phyloP scores from a whole-genome alignment of 2,888 invertebrate species.

The Siphonodentalium dalli region DNA sequence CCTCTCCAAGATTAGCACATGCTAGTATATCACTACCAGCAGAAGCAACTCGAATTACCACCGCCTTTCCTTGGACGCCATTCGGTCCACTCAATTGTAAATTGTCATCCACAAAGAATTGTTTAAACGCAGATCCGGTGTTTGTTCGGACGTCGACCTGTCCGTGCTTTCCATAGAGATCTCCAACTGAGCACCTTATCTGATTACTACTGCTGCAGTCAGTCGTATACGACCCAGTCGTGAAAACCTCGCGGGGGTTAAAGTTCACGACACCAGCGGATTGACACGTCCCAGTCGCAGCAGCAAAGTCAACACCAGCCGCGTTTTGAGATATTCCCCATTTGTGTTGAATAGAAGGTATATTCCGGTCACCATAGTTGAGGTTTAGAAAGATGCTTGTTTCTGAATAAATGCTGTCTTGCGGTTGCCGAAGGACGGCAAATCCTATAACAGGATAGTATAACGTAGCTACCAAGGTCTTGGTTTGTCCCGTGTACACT shows the following conservation, averaged over 20 bases:
- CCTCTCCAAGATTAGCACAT: slow-evolving; percentile 71
- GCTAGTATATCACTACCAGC: slow-evolving; percentile 78
- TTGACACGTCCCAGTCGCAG: slow-evolving; percentile 32
- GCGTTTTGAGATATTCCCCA: slow-evolving; percentile 83
- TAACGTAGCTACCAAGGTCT: slow-evolving; percentile 81
- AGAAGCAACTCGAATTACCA: slow-evolving; percentile 87
- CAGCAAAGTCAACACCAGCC: slow-evolving; percentile 79
- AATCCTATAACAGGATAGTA: slow-evolving; percentile 88
- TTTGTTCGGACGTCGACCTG: slow-evolving; percentile 49
- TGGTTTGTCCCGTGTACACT: slow-evolving; percentile 63
- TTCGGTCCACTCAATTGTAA: slow-evolving; percentile 79
- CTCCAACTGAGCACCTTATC: slow-evolving; percentile 87
- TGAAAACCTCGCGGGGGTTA: slow-evolving; percentile 77
- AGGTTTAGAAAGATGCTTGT: slow-evolving; percentile 85
- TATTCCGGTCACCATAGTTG: slow-evolving; percentile 80
- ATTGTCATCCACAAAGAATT: slow-evolving; percentile 76
- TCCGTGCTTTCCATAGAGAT: slow-evolving; percentile 68
- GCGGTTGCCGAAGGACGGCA: slow-evolving; percentile 82
- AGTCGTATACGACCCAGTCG: slow-evolving; percentile 34
- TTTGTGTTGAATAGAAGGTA: slow-evolving; percentile 67
- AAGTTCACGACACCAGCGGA: slow-evolving; percentile 76
- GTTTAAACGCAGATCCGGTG: slow-evolving; percentile 15
- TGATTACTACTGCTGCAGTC: slow-evolving; percentile 71
- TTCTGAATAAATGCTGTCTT: slow-evolving; percentile 81
- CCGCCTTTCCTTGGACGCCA: slow-evolving; percentile 79